A percentile compares a stretch with the other conserved stretches of the same genome.
Evolutionary conservation across 2,888 invertebrate genomes (phyloP).

Genomic region (Agrypnus murinus): DNA sequence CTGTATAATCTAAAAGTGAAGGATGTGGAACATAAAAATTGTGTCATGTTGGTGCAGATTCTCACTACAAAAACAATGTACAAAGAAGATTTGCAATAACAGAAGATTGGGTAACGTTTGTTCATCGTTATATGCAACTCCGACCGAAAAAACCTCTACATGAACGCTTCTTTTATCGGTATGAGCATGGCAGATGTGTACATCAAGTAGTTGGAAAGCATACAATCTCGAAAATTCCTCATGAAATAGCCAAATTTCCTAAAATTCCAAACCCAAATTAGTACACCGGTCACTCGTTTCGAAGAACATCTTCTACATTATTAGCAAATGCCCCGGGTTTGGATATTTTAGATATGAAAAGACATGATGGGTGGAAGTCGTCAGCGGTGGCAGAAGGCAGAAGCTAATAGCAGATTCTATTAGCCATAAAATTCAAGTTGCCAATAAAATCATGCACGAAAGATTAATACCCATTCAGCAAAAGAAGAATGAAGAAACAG

Average conservation of each 20-base stretch:
- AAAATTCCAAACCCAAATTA: neutral
- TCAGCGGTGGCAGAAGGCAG: neutral
- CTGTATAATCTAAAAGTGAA: slow-evolving; percentile 32
- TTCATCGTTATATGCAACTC: no score
- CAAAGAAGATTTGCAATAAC: no score
- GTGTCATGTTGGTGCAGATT: slow-evolving; percentile 26
- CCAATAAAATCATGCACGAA: no score
- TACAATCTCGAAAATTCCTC: no score
- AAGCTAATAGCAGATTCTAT: no score
- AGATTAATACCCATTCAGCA: no score
- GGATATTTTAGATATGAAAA: neutral
- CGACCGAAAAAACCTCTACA: slow-evolving; percentile 5
- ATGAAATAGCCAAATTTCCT: slow-evolving; percentile 12
- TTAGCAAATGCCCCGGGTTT: slow-evolving; percentile 1
- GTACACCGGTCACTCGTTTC: slow-evolving; percentile 24
- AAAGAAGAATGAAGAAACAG: no score
- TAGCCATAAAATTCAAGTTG: no score
- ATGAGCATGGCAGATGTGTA: slow-evolving; percentile 23
- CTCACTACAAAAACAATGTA: no score
- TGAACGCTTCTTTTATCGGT: slow-evolving; percentile 11
- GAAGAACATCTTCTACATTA: slow-evolving; percentile 16
- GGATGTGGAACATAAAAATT: slow-evolving; percentile 38
- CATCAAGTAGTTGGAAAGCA: slow-evolving; percentile 24
- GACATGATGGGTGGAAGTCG: slow-evolving; percentile 1
- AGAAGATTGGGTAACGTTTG: no score